Base-by-base conservation (phyloP, 64 coral and sea anemone species). In the Pocillopora damicornis region DNA sequence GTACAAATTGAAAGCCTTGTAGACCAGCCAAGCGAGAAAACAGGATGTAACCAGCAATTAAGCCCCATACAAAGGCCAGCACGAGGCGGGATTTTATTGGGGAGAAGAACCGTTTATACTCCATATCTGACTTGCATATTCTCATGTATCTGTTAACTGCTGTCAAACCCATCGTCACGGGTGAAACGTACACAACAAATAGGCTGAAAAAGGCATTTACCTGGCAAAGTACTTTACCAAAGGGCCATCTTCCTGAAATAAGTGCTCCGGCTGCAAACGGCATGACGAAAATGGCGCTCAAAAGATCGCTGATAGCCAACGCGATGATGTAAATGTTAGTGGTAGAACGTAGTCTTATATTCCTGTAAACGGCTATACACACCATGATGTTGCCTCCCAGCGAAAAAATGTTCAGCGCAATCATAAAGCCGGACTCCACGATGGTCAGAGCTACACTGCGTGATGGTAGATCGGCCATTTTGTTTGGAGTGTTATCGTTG, bases 281-380 rank as follows among this genome's bases (percentile, higher is more conserved):
- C 75, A 77, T 77, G 1, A 57, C 75, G 22, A 77, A 77, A 77
- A 77, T 45, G 37, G 75, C 45, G 75, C 37, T 56, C 42, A 77
- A 22, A 37, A 77, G 57, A 57, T 77, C 75, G 17, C 75, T 77
- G 37, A 77, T 45, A 20, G 45, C 75, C 37, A 77, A 45, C 5
- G 75, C 75, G 17, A 58, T 14, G 35, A 58, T 77, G 38, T 77
- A 77, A 1, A 57, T 4, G 20, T 57, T 77, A 16, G 75, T 77
- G 2, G 75, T 57, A 16, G 75, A 58, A 15, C 37, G 75, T 1
- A 77, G 75, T 57, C 75, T 38, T 57, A 15, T 57, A 22, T 42
- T 77, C 56, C 42, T 77, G 75, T 77, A 77, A 56, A 77, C 37
- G 5, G 42, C 20, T 6, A 56, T 57, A 22, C 75, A 77, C 16